Conservation (phyloP, 2,888 invertebrate species). For the Xiphydria camelus region DNA sequence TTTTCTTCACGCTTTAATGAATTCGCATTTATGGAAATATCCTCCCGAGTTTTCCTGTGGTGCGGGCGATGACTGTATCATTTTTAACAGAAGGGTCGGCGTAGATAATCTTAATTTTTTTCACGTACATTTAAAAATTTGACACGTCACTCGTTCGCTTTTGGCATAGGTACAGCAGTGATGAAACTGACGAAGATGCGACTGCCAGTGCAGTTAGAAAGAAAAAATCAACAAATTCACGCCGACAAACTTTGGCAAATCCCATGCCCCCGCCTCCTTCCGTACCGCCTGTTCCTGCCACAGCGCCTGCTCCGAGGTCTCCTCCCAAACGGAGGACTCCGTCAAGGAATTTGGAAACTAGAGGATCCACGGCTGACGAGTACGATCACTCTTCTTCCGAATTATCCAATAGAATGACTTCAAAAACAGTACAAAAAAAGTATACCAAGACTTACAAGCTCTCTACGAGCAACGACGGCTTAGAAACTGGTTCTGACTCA, state of each 20-base stretch:
- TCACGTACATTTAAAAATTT: too few species aligned
- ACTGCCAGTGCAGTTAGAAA: conserved; percentile 53
- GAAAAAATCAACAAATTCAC: conserved; percentile 59
- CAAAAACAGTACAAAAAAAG: conserved; percentile 38
- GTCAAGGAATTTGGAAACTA: conserved; percentile 33
- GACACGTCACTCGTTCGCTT: too few species aligned
- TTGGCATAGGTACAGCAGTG: conserved; percentile 51
- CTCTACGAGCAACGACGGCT: conserved; percentile 61
- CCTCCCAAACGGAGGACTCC: conserved; percentile 36
- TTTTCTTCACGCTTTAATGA: too few species aligned
- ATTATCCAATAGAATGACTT: conserved; percentile 27
- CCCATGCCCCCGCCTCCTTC: conserved; percentile 53
- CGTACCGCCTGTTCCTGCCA: conserved; percentile 14
- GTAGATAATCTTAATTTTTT: too few species aligned
- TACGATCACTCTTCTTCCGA: conserved; percentile 28
- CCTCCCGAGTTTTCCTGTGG: too few species aligned
- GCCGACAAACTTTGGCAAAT: conserved; percentile 55
- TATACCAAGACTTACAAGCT: conserved; percentile 36
- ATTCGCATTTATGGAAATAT: too few species aligned
- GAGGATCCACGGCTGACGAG: conserved; percentile 28
- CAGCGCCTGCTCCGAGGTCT: conserved; percentile 28
- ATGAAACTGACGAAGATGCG: conserved; percentile 60
- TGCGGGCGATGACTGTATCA: too few species aligned
- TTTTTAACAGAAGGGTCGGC: too few species aligned
- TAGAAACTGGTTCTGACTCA: conserved; percentile 74